Percentiles rank a stretch among this genome's conserved stretches.
Evolutionary conservation across 2,797 vertebrate species (phyloP).

Genomic region (Argyrosomus regius): DNA sequence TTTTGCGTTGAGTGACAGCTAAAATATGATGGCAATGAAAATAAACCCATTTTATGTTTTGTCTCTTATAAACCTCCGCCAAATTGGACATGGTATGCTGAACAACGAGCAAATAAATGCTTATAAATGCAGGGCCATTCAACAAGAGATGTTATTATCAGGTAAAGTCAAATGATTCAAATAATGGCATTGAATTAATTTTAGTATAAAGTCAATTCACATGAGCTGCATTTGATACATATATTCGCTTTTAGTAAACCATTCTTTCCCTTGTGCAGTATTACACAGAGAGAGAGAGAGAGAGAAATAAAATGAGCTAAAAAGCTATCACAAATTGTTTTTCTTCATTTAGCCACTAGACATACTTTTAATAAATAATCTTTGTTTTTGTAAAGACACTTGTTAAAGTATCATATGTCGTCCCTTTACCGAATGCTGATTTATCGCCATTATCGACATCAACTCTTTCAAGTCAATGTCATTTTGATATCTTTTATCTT

Average conservation of each 20-base stretch:
- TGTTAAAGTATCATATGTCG: conserved; percentile 97
- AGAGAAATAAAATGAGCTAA: conserved; percentile 85
- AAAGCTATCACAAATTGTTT: conserved; percentile 93
- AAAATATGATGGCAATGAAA: conserved; percentile 57
- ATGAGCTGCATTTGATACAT: conserved; percentile 33
- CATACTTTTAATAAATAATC: conserved; percentile 99
- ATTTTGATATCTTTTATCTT: conserved; percentile 66
- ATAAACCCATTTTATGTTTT: conserved; percentile 47
- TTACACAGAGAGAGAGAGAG: conserved; percentile 77
- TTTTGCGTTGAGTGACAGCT: conserved; percentile 76
- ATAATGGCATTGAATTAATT: conserved; percentile 30
- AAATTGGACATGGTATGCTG: conserved; percentile 25
- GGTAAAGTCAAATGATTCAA: conserved; percentile 35
- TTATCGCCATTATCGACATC: conserved; percentile 73
- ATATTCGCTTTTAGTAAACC: conserved; percentile 78
- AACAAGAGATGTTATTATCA: conserved; percentile 26
- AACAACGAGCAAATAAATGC: conserved; percentile 27
- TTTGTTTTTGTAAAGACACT: conserved; percentile 99
- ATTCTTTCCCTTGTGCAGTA: conserved; percentile 86
- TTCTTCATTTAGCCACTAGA: conserved; percentile 98
- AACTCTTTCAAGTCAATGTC: conserved; percentile 67
- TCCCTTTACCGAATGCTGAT: conserved; percentile 93
- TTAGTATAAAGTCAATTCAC: conserved; percentile 32
- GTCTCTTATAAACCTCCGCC: conserved; percentile 27
- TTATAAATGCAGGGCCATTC: conserved; percentile 20